Conservation (phyloP, 2,888 invertebrate genomes). For the Gastrophysa polygoni region DNA sequence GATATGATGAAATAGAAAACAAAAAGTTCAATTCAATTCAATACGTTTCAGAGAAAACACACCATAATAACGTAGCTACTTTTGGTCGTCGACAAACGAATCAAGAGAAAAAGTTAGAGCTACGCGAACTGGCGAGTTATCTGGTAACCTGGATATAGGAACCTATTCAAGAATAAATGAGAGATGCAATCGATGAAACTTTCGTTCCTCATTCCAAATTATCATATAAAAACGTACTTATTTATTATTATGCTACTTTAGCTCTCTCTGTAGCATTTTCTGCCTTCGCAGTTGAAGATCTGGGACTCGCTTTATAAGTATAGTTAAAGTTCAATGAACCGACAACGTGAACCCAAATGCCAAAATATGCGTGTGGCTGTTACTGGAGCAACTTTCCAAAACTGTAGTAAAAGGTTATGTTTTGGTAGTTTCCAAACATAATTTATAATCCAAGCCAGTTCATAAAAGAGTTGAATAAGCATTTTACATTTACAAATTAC, state of each 20-base stretch:
- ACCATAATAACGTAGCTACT: no score
- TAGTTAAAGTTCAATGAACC: slow-evolving; percentile 32
- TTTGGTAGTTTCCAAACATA: slow-evolving; percentile 31
- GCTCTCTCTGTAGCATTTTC: slow-evolving; percentile 20
- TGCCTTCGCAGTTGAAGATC: slow-evolving; percentile 23
- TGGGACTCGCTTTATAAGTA: slow-evolving; percentile 22
- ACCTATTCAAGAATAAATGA: no score
- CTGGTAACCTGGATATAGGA: no score
- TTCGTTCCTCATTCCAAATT: no score
- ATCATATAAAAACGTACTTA: no score
- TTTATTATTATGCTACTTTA: neutral
- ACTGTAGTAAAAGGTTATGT: slow-evolving; percentile 32
- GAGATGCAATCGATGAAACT: no score
- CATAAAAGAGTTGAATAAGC: slow-evolving; percentile 22
- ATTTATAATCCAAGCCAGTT: slow-evolving; percentile 21
- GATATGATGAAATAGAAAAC: no score
- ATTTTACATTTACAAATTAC: slow-evolving; percentile 16
- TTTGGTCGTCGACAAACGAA: no score
- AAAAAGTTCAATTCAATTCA: no score
- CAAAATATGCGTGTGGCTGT: slow-evolving; percentile 35
- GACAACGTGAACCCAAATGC: slow-evolving; percentile 32
- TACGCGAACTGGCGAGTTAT: no score
- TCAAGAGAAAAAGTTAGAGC: no score
- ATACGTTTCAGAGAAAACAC: no score
- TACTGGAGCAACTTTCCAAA: slow-evolving; percentile 37